Evolutionary conservation across 2,797 vertebrate species (phyloP).

Genomic region (Melanotaenia maccullochi): DNA sequence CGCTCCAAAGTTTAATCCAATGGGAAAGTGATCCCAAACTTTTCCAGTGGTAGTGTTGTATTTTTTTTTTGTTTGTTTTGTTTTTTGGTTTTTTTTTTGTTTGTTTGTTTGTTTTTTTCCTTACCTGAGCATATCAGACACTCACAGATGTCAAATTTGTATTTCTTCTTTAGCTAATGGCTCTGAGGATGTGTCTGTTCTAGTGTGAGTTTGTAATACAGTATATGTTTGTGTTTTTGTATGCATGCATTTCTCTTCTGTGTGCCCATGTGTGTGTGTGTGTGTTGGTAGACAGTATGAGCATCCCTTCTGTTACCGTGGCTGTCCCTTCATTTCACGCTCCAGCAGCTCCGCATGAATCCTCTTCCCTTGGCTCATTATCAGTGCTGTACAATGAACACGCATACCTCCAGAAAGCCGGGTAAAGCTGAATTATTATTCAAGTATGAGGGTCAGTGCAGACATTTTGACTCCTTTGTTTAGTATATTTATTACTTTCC

Average conservation of each 20-base stretch:
- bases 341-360: constrained; percentile 79
- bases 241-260: constrained; percentile 47
- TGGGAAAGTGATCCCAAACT: too few species aligned
- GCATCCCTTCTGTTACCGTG: constrained; percentile 78
- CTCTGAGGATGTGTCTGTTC: constrained; percentile 49
- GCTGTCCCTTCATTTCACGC: constrained; percentile 88
- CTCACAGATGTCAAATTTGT: constrained; percentile 53
- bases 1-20: too few species aligned
- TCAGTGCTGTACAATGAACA: constrained; percentile 80
- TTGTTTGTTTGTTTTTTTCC: constrained; percentile 17
- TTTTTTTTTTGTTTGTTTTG: constrained; percentile 6
- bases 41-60: too few species aligned
- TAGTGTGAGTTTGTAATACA: constrained; percentile 36
- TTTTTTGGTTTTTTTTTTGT: constrained; percentile 11
- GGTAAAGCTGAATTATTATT: constrained; percentile 82
- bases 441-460: constrained; percentile 77
- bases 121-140: constrained; percentile 35
- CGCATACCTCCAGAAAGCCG: constrained; percentile 67
- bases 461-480: constrained; percentile 70
- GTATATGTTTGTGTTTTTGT: constrained; percentile 38
- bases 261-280: constrained; percentile 36
- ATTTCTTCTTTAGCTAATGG: constrained; percentile 55
- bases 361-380: constrained; percentile 86
- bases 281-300: constrained; percentile 72
- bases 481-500: constrained; percentile 72